Conservation (phyloP, 1,140 invertebrate genomes). For the Drosophila melanica region DNA sequence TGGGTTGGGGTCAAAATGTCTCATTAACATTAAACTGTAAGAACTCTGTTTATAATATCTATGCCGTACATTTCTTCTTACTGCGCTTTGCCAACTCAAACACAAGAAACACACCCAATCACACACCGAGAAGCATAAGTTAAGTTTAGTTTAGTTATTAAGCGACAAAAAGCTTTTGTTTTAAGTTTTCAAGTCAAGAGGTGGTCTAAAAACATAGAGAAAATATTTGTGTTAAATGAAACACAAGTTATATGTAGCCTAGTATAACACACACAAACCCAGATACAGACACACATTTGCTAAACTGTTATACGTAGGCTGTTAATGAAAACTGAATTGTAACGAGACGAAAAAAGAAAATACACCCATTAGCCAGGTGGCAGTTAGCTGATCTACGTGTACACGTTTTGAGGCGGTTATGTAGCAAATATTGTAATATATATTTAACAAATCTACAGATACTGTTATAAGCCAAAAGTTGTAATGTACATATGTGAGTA, state of each 20-base stretch:
- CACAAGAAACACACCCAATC: not conserved
- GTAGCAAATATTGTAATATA: slow-evolving; percentile 37
- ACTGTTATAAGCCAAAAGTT: slow-evolving; percentile 41
- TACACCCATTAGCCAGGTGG: not conserved
- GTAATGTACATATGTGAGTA: slow-evolving; percentile 31
- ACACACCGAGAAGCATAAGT: slow-evolving; percentile 36
- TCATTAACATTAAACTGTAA: not conserved
- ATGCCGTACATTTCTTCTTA: slow-evolving; percentile 10
- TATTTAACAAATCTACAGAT: slow-evolving; percentile 18
- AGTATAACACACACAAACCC: slow-evolving; percentile 1
- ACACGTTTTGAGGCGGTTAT: slow-evolving; percentile 15
- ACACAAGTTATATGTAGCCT: slow-evolving; percentile 4
- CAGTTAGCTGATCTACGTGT: not conserved
- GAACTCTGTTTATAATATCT: slow-evolving; percentile 14
- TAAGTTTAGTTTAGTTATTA: slow-evolving; percentile 43
- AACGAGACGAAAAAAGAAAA: not conserved
- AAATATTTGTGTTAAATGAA: slow-evolving; percentile 17
- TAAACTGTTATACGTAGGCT: slow-evolving; percentile 6
- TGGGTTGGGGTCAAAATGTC: too few relatives aligned
- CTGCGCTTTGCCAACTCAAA: slow-evolving; percentile 2
- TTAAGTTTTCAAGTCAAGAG: slow-evolving; percentile 41
- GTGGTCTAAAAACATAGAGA: slow-evolving; percentile 15
- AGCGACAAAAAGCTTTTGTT: slow-evolving; percentile 22
- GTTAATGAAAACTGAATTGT: not conserved
- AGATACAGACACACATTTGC: not conserved